Base-by-base conservation (phyloP, 2,888 invertebrate genomes). In the Troides oblongomaculatus region DNA sequence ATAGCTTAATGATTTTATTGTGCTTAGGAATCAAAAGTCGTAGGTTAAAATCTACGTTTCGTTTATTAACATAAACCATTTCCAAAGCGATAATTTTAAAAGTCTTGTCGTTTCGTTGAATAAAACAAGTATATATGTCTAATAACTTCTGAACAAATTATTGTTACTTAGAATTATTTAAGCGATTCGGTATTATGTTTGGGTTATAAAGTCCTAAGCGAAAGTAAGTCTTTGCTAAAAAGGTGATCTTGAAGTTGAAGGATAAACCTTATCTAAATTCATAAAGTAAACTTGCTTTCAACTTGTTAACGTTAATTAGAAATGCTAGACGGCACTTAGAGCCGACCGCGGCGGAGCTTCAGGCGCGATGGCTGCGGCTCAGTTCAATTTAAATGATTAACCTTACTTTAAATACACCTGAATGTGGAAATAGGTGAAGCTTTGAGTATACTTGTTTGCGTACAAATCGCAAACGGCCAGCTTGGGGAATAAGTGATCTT, bases 301-400 rank as follows among this genome's bases (percentile, higher is more conserved):
- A 73, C 71, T 75, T 73, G 74, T 75, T 73, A 73, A 72, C 73
- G 66, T 75, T 81, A 78, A 82, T 83, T 82, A 81, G 74, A 69
- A 72, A 77, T 77, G 72, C 79, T 74, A 80, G 79, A 78, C 81
- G 75, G 76, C 79, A 77, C 77, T 79, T 77, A 77, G 65, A 74
- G 72, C 73, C 74, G 62, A 75, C 79, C 77, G 70, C 78, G 73
- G 79, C 80, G 82, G 82, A 82, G 79, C 72, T 74, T 70, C 61
- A 67, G 56, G 71, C 18, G 61, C 43, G 43, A 18, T 56, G 30
- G 43, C 46, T 46, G 75, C 70, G 69, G 73, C 63, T 61, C 70
- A 30, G 63, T 66, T 69, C 62, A 74, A 76, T 71, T 72, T 70
- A 77, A 76, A 74, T 71, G 73, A 75, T 75, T 72, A 73, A 69